These are phyloP conservation scores for Bombus ignitus DNA, from an alignment of 1,140 invertebrate genomes.

Conservation along the genomic window DNA sequence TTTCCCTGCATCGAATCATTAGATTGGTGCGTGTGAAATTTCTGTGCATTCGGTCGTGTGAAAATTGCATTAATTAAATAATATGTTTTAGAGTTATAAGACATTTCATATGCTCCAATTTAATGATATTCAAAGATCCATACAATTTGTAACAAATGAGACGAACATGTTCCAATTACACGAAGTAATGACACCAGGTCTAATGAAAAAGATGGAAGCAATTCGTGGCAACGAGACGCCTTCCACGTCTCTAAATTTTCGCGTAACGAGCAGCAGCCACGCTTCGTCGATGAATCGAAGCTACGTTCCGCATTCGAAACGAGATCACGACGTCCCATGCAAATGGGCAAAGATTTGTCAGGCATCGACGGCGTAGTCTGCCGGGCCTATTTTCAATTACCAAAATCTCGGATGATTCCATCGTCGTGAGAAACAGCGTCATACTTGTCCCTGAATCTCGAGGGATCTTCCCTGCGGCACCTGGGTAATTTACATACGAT, in stretches of 20 bases:
- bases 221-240: not conserved
- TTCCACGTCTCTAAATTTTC: not conserved
- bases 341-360: not conserved
- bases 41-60: no score
- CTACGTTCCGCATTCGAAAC: not conserved
- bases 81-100: no score
- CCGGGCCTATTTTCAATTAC: conserved; percentile 54
- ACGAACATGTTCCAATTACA: not conserved
- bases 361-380: no score
- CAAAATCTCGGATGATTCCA: conserved; percentile 47
- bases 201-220: not conserved
- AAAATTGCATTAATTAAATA: no score
- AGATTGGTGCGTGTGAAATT: no score
- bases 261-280: no score
- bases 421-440: not conserved
- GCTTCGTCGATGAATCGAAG: not conserved
- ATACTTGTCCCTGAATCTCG: conserved; percentile 36
- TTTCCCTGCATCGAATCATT: not conserved
- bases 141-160: no score
- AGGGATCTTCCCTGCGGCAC: conserved; percentile 35
- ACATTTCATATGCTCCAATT: no score
- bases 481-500: conserved; percentile 67
- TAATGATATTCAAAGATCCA: no score
- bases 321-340: not conserved
- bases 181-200: not conserved